Percentiles rank a stretch among this genome's conserved stretches.
Conservation (phyloP, 2,888 invertebrate genomes). For the Pilophorus perplexus region DNA sequence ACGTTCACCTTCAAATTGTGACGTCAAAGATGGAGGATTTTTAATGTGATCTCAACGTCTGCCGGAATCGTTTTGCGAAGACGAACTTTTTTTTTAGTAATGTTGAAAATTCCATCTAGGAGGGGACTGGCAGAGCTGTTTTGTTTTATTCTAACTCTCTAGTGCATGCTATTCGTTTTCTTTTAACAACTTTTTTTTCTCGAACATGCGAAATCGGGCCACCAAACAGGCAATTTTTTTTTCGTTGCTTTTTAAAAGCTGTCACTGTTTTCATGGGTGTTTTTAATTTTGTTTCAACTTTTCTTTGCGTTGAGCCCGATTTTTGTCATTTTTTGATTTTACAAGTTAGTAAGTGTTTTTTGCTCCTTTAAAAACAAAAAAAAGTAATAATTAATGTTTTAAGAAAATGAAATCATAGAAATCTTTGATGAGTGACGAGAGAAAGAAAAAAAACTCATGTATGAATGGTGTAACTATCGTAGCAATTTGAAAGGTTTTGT, state of each 20-base stretch:
- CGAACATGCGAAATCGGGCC: too few relatives aligned
- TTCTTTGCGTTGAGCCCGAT: conserved; percentile 19
- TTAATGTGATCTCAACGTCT: not conserved
- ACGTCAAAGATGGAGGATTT: not conserved
- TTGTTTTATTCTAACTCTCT: conserved; percentile 32
- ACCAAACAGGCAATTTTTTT: too few relatives aligned
- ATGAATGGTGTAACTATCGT: conserved; percentile 39
- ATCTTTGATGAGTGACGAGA: conserved; percentile 13
- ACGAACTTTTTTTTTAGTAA: not conserved
- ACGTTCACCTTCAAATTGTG: too few relatives aligned
- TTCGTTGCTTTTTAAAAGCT: too few relatives aligned
- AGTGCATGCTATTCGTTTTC: conserved; percentile 27
- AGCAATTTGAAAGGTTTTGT: conserved; percentile 44
- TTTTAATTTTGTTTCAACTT: too few relatives aligned
- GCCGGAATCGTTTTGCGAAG: not conserved
- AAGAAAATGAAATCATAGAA: conserved; percentile 32
- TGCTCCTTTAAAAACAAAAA: conserved; percentile 27
- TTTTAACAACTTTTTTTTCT: conserved; percentile 29
- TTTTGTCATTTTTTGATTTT: conserved; percentile 17
- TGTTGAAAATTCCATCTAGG: conserved; percentile 22
- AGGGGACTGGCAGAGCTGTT: conserved; percentile 32
- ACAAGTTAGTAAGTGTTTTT: conserved; percentile 39
- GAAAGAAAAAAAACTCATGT: conserved; percentile 39
- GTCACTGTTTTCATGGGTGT: too few relatives aligned
- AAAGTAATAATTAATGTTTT: conserved; percentile 19